phyloP scores from a whole-genome alignment of 2,888 invertebrate species.

The Spialia ferax region DNA sequence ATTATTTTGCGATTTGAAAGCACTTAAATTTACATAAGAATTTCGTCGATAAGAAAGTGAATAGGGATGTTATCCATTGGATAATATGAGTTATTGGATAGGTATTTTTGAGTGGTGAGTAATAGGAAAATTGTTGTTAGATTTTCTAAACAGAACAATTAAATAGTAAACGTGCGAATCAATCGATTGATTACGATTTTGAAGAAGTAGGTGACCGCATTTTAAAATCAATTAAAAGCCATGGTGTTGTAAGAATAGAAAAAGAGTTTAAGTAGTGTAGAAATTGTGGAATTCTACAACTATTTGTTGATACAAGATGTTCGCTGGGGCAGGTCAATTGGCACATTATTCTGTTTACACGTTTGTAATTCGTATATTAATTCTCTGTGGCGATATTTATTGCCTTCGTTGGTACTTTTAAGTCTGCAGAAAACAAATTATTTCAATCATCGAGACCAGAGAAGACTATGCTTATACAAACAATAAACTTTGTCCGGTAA shows the following conservation, averaged over 20 bases:
- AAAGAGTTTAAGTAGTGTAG: background rate
- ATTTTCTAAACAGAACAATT: constrained; percentile 7
- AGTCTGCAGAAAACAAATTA: background rate
- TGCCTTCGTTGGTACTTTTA: constrained; percentile 2
- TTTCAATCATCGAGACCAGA: constrained; percentile 6
- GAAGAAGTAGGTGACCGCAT: constrained; percentile 35
- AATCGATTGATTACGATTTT: background rate
- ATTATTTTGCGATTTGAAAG: too few relatives aligned
- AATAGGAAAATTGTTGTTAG: background rate
- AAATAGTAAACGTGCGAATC: constrained; percentile 13
- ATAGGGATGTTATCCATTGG: background rate
- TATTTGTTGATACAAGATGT: constrained; percentile 29
- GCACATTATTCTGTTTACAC: constrained; percentile 30
- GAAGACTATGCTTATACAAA: constrained; percentile 1
- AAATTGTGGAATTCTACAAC: constrained; percentile 23
- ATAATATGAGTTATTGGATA: background rate
- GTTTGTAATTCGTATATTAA: constrained; percentile 13
- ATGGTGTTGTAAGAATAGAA: background rate
- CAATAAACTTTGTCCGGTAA: constrained; percentile 10
- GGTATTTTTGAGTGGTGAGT: constrained; percentile 1
- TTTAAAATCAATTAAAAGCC: constrained; percentile 11
- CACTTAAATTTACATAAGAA: background rate
- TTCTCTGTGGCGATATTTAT: constrained; percentile 7
- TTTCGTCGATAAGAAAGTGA: background rate
- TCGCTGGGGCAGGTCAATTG: constrained; percentile 31